A percentile compares a stretch with the other conserved stretches of the same genome.
These are phyloP conservation scores for Melanargia galathea DNA, from an alignment of 2,888 invertebrate genomes.

Conservation along the genomic window DNA sequence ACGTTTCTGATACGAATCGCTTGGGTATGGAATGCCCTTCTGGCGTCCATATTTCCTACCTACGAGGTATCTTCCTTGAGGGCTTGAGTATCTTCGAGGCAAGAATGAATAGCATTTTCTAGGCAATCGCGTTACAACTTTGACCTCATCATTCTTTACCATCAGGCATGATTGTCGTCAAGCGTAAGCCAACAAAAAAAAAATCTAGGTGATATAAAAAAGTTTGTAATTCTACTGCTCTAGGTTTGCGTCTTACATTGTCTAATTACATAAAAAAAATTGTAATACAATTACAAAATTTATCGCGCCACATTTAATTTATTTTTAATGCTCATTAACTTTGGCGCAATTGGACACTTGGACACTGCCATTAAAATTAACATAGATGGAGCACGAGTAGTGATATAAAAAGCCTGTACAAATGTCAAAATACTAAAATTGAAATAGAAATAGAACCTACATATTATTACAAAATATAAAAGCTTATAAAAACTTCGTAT, in stretches of 20 bases:
- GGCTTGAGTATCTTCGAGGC: too few species aligned
- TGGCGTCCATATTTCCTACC: too few species aligned
- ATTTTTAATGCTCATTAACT: background rate
- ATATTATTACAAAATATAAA: background rate
- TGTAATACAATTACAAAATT: background rate
- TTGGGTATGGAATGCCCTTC: too few species aligned
- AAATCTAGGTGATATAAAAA: too few species aligned
- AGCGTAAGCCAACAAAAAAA: too few species aligned
- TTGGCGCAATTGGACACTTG: background rate
- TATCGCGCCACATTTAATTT: background rate
- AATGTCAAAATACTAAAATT: background rate
- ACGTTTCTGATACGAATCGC: too few species aligned
- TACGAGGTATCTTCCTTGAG: too few species aligned
- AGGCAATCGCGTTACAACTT: too few species aligned
- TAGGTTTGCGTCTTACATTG: background rate
- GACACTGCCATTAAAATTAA: conserved; percentile 5
- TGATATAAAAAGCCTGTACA: background rate
- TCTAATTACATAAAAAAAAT: background rate
- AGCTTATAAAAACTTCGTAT: background rate
- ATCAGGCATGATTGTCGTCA: too few species aligned
- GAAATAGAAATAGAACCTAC: background rate
- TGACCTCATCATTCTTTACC: too few species aligned
- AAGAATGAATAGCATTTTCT: too few species aligned
- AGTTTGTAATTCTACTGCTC: too few species aligned
- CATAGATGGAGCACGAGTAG: background rate